Conservation (phyloP, 2,797 vertebrate genomes). For the Eulemur albifrons region DNA sequence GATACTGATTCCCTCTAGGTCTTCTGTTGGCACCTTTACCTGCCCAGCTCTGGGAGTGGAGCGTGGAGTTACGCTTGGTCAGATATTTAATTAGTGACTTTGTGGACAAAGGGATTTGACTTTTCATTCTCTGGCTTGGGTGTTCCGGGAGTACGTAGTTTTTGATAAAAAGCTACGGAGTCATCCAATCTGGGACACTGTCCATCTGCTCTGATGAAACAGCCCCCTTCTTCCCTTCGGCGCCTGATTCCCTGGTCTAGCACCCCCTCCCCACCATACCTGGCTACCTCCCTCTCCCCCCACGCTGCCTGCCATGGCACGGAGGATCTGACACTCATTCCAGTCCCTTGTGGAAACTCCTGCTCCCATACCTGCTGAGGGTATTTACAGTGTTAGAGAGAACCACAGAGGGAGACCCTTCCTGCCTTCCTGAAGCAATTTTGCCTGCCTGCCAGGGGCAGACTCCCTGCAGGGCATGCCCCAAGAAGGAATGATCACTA, state of each 20-base stretch:
- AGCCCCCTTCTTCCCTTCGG: not conserved
- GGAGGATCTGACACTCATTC: not conserved
- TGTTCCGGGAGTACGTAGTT: not conserved
- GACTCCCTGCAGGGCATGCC: not conserved
- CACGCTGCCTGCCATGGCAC: not conserved
- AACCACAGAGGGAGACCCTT: not conserved
- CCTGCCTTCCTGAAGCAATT: not conserved
- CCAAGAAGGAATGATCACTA: not conserved
- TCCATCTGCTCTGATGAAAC: not conserved
- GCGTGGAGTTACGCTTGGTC: not conserved
- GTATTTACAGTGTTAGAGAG: not conserved
- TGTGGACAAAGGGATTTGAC: slow-evolving; percentile 61
- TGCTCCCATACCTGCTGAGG: too few relatives aligned
- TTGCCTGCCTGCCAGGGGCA: not conserved
- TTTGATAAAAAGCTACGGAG: slow-evolving; percentile 52
- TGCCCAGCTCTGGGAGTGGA: not conserved
- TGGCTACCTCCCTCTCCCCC: not conserved
- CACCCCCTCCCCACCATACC: not conserved
- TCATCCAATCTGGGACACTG: slow-evolving; percentile 33
- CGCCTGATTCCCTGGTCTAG: not conserved
- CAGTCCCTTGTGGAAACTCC: not conserved
- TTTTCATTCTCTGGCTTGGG: slow-evolving; percentile 60
- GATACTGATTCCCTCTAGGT: not conserved
- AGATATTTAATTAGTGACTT: slow-evolving; percentile 60
- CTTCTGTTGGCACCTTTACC: not conserved